Evolutionary conservation across 2,888 invertebrate genomes (phyloP).

Genomic region (Papilio protenor): DNA sequence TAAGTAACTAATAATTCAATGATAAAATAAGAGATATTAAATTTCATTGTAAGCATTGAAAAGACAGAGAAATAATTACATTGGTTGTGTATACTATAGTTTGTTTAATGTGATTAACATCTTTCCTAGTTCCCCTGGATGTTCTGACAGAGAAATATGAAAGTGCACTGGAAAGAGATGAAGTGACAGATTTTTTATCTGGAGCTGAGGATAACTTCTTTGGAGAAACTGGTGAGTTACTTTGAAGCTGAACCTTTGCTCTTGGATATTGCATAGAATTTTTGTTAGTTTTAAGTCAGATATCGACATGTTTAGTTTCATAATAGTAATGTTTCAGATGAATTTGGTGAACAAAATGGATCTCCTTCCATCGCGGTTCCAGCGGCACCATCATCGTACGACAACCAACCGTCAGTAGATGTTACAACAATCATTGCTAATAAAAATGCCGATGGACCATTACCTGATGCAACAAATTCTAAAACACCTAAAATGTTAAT

Average conservation of each 20-base stretch:
- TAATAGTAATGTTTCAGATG: constrained; percentile 50
- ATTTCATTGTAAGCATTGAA: no score
- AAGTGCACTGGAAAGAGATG: constrained; percentile 89
- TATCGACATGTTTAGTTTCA: background rate
- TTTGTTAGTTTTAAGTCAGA: background rate
- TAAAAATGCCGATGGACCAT: constrained; percentile 9
- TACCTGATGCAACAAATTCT: constrained; percentile 54
- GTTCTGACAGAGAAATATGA: constrained; percentile 92
- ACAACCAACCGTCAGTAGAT: constrained; percentile 32
- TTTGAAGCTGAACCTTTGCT: background rate
- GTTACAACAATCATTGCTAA: constrained; percentile 22
- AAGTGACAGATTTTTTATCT: constrained; percentile 68
- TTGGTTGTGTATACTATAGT: background rate
- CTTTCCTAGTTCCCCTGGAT: constrained; percentile 88
- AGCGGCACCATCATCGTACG: constrained; percentile 54
- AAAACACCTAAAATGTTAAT: constrained; percentile 47
- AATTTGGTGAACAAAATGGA: constrained; percentile 64
- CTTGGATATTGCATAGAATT: background rate
- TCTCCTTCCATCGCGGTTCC: constrained; percentile 57
- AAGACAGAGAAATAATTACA: background rate
- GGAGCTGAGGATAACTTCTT: constrained; percentile 57
- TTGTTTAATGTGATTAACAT: background rate
- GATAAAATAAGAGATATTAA: no score
- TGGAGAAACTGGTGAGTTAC: constrained; percentile 65
- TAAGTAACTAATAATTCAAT: constrained; percentile 75